phyloP scores from a whole-genome alignment of 2,888 invertebrate species.

The Morpho achilles region DNA sequence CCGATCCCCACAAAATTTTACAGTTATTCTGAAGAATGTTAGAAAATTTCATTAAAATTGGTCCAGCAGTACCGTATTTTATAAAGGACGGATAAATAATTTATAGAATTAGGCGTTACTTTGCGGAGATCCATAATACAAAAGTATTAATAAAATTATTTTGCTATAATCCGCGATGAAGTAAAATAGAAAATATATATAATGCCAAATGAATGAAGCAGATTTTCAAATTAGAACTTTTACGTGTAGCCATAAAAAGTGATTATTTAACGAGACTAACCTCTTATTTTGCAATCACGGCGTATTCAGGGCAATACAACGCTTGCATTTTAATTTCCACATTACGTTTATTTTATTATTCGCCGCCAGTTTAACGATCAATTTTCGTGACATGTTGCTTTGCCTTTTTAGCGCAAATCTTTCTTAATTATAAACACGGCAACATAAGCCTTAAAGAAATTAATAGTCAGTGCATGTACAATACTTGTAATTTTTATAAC shows the following conservation, averaged over 20 bases:
- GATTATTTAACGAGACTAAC: conserved; percentile 18
- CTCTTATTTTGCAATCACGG: conserved; percentile 49
- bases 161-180: too few relatives aligned
- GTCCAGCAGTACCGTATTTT: too few relatives aligned
- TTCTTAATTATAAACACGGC: conserved; percentile 10
- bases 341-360: conserved; percentile 24
- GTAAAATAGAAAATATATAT: too few relatives aligned
- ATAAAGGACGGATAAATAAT: too few relatives aligned
- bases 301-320: conserved; percentile 53
- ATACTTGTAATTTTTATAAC: background rate
- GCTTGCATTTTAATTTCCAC: conserved; percentile 23
- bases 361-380: conserved; percentile 16
- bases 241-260: background rate
- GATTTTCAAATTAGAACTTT: too few relatives aligned
- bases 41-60: too few relatives aligned
- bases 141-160: too few relatives aligned
- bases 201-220: too few relatives aligned
- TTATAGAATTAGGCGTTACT: too few relatives aligned
- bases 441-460: conserved; percentile 10
- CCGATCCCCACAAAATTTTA: too few relatives aligned
- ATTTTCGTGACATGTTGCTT: conserved; percentile 21
- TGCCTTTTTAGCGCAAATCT: conserved; percentile 19
- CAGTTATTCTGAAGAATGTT: too few relatives aligned
- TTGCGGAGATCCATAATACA: too few relatives aligned
- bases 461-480: conserved; percentile 2